Base-by-base conservation (phyloP, 2,888 invertebrate species). In the Patella ulyssiponensis region DNA sequence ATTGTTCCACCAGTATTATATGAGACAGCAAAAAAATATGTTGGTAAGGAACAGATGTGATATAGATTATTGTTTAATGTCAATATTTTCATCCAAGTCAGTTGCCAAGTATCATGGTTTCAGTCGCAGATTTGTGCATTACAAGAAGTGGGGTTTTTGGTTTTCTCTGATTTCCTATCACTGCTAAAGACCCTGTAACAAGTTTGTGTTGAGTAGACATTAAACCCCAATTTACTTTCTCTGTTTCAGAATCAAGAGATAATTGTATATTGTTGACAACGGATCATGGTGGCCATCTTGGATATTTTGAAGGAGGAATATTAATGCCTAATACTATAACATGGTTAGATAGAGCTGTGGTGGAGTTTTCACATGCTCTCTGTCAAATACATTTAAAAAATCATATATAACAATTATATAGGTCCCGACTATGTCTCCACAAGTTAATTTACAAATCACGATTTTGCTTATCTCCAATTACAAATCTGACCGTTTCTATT, bases 271-370 rank as follows among this genome's bases (percentile, higher is more conserved):
- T 95, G 89, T 92, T 97, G 77, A 95, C 96, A 90, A 92, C 97
- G 44, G 95, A 96, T 14, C 97, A 98, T 91, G 98, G 98, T 15
- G 98, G 98, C 4, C 98, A 98, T 92, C 93, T 98, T 83, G 98
- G 98, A 27, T 98, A 97, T 92, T 97, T 97, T 91, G 98, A 98
- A 92, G 97, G 97, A 14, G 97, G 97, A 23, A 92, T 95, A 51
- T 90, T 97, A 1, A 95, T 96, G 91, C 97, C 98, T 0, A 96
- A 96, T 90, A 95, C 96, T 0, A 95, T 97, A 78, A 97, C 97
- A 79, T 98, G 98, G 98, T 92, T 98, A 80, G 98, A 98, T 92
- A 94, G 96, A 71, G 95, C 96, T 0, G 93, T 97, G n/a, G 95
- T 97, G 1, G 94, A 96, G 2, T 93, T 96, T 79, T 94, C 95